Conservation (phyloP, 2,797 vertebrate species). For the Bryconaethiops microstoma region DNA sequence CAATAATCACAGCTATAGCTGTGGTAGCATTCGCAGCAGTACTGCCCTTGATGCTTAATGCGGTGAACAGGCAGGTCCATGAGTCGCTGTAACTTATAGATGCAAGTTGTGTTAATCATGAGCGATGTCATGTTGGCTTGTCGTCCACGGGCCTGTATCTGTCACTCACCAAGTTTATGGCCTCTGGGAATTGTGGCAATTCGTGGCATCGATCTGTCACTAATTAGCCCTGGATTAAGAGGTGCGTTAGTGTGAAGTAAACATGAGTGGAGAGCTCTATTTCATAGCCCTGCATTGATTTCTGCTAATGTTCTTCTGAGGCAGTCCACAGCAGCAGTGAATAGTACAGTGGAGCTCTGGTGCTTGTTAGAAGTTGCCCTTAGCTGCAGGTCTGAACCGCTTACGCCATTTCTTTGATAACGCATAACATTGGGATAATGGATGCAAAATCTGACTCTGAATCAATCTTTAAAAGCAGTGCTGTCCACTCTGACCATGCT, state of each 20-base stretch:
- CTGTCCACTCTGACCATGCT: constrained; percentile 1
- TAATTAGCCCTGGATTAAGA: constrained; percentile 58
- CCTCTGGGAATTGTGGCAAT: constrained; percentile 43
- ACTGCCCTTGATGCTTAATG: constrained; percentile 32
- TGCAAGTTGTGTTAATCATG: constrained; percentile 42
- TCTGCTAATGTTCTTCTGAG: constrained; percentile 45
- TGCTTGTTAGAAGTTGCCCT: constrained; percentile 11
- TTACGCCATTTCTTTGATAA: neutral
- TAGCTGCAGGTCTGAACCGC: constrained; percentile 8
- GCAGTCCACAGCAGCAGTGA: constrained; percentile 14
- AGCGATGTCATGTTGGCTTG: constrained; percentile 32
- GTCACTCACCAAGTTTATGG: constrained; percentile 39
- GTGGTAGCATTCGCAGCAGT: neutral
- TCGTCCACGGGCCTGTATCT: constrained; percentile 22
- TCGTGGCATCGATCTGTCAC: constrained; percentile 50
- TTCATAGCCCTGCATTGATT: constrained; percentile 54
- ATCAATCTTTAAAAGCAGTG: constrained; percentile 9
- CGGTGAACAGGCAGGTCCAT: constrained; percentile 24
- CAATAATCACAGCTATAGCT: constrained; percentile 18
- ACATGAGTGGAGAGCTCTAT: constrained; percentile 39
- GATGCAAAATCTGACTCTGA: neutral
- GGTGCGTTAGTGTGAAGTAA: constrained; percentile 46
- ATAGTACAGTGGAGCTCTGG: constrained; percentile 8
- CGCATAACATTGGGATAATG: neutral
- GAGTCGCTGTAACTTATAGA: constrained; percentile 31